Base-by-base conservation (phyloP, 2,797 vertebrate genomes). In the Neostethus bicornis region DNA sequence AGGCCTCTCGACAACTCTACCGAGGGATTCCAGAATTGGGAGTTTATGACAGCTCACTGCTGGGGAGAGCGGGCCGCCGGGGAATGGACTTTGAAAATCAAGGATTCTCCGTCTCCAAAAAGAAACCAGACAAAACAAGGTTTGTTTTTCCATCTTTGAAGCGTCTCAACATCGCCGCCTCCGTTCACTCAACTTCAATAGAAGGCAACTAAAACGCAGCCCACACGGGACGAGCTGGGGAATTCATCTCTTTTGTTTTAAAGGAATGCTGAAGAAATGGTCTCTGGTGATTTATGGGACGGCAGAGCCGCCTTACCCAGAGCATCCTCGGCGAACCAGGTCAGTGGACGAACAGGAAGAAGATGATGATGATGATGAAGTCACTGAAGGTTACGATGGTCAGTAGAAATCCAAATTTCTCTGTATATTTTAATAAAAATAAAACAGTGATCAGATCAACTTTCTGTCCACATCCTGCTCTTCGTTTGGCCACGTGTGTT, bases 41-140 rank as follows among this genome's bases (percentile, higher is more conserved):
- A 97, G 67, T 96, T 99, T 74, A 98, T 98, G 96, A 98, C 96
- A 12, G 94, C 94, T 75, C 97, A 98, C 71, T 96, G 93, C 87
- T 99, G 96, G 96, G 96, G 95, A 60, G 96, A 99, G 87, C 92
- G 84, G 71, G 91, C 95, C 25, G 87, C 90, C 2, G 97, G 97
- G 56, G 92, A 96, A 52, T 99, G 97, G 96, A 90, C 92, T 70
- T 86, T 99, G 78, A 94, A 95, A 87, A 94, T 98, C 80, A 93
- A 90, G 57, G 95, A 98, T 75, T 92, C 91, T 13, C 93, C 94
- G 10, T 95, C 94, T 63, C 87, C 89, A 47, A 81, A 90, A 65
- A 93, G 93, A 83, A 90, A 92, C 75, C 80, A 76, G 79, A 85
- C 91, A 74, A 86, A 92, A 73, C 91, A 86, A 86, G 96, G 97